Base-by-base conservation (phyloP, 2,888 invertebrate genomes). In the Agriopis marginaria region DNA sequence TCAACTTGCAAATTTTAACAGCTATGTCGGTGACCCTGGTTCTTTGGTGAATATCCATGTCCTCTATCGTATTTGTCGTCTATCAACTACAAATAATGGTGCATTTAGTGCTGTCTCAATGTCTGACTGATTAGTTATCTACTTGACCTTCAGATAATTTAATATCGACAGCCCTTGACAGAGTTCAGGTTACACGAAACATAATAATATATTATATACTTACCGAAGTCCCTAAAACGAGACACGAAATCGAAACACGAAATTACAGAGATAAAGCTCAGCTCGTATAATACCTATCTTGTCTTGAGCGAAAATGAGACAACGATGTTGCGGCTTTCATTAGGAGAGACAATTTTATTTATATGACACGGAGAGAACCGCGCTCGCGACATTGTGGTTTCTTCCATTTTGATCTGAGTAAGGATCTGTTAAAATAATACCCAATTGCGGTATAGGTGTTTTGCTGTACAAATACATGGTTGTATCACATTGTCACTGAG, bases 311-410 rank as follows among this genome's bases (percentile, higher is more conserved):
- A 58, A 54, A 58, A 58, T 61, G 61, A 53, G 53, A 53, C 51
- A 23, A 42, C 62, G 62, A 11, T 53, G 58, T 63, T 63, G 58
- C 54, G 63, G 58, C n/a, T 68, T 68, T 68, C 68, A 60, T 64
- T 68, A 64, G 39, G 45, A 40, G 55, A 54, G 64, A 64, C 54
- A 55, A 59, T 60, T 68, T 68, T 63, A 63, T 63, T 63, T 42
- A 68, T 63, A 54, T 42, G 51, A 42, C 55, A 58, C 56, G 42
- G 44, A 42, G 67, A 14, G 49, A 32, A 44, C 9, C 63, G 45
- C 50, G 63, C n/a, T 58, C 59, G 49, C 42, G 49, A 39, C 32
- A 32, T 32, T 55, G 66, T 44, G 61, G 61, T 66, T 60, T 66
- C 14, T 47, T 55, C 54, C 45, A 61, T 61, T 60, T 49, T 47